Evolutionary conservation across 2,113 vertebrate species (phyloP), one percentile per base, ranked within the genome.

Genomic region (Rhineura floridana): DNA sequence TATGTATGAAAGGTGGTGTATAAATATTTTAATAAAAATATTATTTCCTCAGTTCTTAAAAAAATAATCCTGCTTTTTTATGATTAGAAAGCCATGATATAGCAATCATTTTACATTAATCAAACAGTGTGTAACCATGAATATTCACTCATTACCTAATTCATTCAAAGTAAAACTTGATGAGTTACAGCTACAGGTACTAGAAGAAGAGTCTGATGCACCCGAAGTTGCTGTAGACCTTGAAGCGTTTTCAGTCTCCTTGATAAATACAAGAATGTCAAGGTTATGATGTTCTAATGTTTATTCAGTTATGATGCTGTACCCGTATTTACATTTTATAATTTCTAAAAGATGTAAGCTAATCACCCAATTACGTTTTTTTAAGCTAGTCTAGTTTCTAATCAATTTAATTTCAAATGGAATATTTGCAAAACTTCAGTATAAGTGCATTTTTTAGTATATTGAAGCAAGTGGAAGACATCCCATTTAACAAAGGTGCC

Each of bases 171-270:
- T n/a, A 39, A 85, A 50, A 81, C 6, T 72, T 86, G 89, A 19
- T 55, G 85, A 93, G 87, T 65, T 23, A 36, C 17, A 90, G 44
- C 1, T 84, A 36, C 17, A 90, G 44, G 1, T 84, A 81, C 2
- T n/a, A 63, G 55, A 85, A 80, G 83, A 50, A 19, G 86, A 1
- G 0, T 67, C 50, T 48, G 33, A 42, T 79, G 76, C 42, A 79
- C 59, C 87, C 9, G 0, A 4, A 63, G 73, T 79, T 82, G 70
- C 44, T 30, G 46, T 0, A 52, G 59, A 0, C 73, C 78, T 91
- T 42, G 79, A 81, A 76, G 75, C 69, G 86, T 23, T 91, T 86
- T 96, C 95, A 69, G 83, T 65, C 42, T 96, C 95, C 95, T 96
- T 90, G 1, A 93, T 84, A 88, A 65, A 95, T 91, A 88, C 1